These are phyloP conservation scores for Mactra quadrangularis DNA, from an alignment of 1,140 invertebrate genomes.

Conservation along the genomic window DNA sequence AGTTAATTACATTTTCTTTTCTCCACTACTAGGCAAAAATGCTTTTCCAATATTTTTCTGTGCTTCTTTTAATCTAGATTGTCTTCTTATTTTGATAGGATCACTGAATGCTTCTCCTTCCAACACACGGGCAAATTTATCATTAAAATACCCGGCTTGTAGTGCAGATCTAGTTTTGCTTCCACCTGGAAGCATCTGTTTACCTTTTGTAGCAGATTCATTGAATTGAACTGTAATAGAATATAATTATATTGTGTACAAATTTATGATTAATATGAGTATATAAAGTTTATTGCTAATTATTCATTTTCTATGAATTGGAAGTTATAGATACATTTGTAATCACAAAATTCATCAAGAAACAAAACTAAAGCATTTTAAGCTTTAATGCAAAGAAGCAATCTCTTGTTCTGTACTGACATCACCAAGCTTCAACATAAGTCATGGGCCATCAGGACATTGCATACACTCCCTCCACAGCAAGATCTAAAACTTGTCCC, in stretches of 20 bases:
- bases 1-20: constrained; percentile 82
- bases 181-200: constrained; percentile 81
- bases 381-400: too few species aligned
- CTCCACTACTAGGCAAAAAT: constrained; percentile 82
- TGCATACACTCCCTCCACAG: too few species aligned
- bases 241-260: not conserved
- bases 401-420: too few species aligned
- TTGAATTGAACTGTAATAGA: constrained; percentile 79
- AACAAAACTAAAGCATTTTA: too few species aligned
- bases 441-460: too few species aligned
- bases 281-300: too few species aligned
- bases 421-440: too few species aligned
- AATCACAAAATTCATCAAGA: too few species aligned
- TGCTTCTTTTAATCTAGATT: constrained; percentile 76
- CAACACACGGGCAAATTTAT: constrained; percentile 80
- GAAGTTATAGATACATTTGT: too few species aligned
- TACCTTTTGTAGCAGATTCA: constrained; percentile 81
- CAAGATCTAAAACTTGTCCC: too few species aligned
- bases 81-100: constrained; percentile 80
- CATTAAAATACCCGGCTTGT: constrained; percentile 82
- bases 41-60: constrained; percentile 82
- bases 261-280: not conserved
- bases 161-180: constrained; percentile 77
- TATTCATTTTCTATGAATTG: too few species aligned
- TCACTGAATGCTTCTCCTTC: constrained; percentile 83